Conservation (phyloP, 2,888 invertebrate species). For the Yponomeuta cagnagella region DNA sequence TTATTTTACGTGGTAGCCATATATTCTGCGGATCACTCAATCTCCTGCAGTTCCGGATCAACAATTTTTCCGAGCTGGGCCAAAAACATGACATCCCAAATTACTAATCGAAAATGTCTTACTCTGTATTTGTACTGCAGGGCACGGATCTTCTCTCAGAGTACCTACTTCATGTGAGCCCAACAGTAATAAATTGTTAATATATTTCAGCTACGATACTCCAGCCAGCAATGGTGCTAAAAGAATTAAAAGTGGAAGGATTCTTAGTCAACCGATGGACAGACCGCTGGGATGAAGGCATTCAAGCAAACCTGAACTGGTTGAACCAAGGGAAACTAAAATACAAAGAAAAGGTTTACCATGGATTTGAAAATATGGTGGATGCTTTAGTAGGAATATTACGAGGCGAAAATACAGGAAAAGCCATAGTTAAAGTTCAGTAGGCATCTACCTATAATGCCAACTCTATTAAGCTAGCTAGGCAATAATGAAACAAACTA, state of each 20-base stretch:
- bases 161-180: too few species aligned
- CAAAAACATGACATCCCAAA: too few species aligned
- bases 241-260: constrained; percentile 82
- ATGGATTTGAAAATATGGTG: constrained; percentile 85
- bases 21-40: background rate
- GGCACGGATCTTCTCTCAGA: too few species aligned
- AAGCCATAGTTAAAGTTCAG: constrained; percentile 80
- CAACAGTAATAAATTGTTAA: background rate
- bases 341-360: constrained; percentile 80
- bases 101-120: too few species aligned
- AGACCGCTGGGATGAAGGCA: constrained; percentile 78
- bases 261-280: constrained; percentile 76
- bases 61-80: too few species aligned
- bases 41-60: background rate
- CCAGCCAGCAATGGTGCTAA: constrained; percentile 76
- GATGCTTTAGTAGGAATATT: constrained; percentile 80
- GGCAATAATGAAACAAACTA: too few species aligned
- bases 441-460: constrained; percentile 16
- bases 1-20: background rate
- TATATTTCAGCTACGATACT: constrained; percentile 58
- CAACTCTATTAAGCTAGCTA: too few species aligned
- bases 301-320: constrained; percentile 78
- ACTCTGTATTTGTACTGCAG: too few species aligned
- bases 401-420: constrained; percentile 81
- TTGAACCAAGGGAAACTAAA: constrained; percentile 81